Base-by-base conservation (phyloP, 2,797 vertebrate genomes). In the Anguilla anguilla region DNA sequence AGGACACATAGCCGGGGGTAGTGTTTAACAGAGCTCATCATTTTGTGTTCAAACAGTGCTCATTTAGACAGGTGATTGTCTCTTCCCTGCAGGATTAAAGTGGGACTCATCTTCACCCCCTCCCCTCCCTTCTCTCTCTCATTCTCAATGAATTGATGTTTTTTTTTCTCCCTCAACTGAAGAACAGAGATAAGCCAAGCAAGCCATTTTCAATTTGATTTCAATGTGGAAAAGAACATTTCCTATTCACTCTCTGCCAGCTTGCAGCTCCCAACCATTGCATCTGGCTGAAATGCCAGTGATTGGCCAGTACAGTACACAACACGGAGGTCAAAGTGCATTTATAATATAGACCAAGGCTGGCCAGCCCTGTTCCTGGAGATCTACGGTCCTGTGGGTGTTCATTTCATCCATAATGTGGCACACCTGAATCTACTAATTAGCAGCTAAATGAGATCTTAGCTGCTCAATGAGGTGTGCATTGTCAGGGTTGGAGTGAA, bases 11-110 rank as follows among this genome's bases (percentile, higher is more conserved):
- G 43, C 43, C 79, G n/a, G 19, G 22, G 79, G 79, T 82, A 19
- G 6, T 82, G 79, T 51, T 82, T 49, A 82, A 82, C 79, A 82
- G 22, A 51, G 79, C 6, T 81, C 35, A 15, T 81, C 17, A 81
- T 81, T 81, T 49, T 81, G 77, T 67, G 64, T 67, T 67, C 19
- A 82, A 51, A 82, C 79, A 51, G 79, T 15, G 9, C 19, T 51
- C 79, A 82, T 82, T 82, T 82, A 82, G 79, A 82, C 43, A 51
- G 79, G 79, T 82, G 43, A 51, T 51, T 81, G 77, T 81, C 77
- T 81, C 46, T 82, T 82, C 46, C 28, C 43, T 51, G 43, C 46
- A 82, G 79, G 79, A 79, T 79, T 79, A 79, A 79, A 79, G 79
- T 79, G 11, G 22, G 46, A 82, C 22, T 82, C 19, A 49, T 82